Evolutionary conservation across 2,113 vertebrate species (phyloP).

Genomic region (Elachura formosa): DNA sequence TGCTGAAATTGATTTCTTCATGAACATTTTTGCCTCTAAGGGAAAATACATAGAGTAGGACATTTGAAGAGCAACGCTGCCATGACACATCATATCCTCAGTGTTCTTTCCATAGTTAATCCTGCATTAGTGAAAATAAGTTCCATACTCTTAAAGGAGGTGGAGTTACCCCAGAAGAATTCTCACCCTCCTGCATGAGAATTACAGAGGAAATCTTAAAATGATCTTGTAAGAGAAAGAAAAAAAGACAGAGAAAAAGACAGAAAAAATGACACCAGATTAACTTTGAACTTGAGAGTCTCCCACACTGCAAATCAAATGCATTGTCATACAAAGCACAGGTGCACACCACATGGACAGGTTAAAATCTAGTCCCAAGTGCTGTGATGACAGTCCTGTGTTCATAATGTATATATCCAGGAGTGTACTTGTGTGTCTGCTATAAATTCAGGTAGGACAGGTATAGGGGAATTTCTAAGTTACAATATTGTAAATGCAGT

Average conservation of each 20-base stretch:
- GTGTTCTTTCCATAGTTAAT: neutral
- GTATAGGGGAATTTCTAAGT: neutral
- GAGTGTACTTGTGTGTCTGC: slow-evolving; percentile 10
- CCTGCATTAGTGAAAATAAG: neutral
- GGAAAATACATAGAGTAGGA: neutral
- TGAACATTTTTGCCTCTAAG: neutral
- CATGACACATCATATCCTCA: neutral
- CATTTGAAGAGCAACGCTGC: neutral
- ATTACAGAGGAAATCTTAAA: slow-evolving; percentile 24
- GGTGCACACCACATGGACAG: slow-evolving; percentile 58
- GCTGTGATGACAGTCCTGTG: slow-evolving; percentile 37
- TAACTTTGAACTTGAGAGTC: slow-evolving; percentile 50
- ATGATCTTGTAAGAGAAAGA: slow-evolving; percentile 22
- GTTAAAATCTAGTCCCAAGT: slow-evolving; percentile 5
- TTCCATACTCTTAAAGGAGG: slow-evolving; percentile 3
- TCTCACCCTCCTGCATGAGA: neutral
- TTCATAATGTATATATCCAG: slow-evolving; percentile 8
- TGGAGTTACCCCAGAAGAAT: slow-evolving; percentile 22
- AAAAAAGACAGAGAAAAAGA: too few species aligned
- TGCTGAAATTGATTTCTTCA: neutral
- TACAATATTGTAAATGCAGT: neutral
- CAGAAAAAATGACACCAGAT: slow-evolving; percentile 30
- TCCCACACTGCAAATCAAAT: slow-evolving; percentile 50
- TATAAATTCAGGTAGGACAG: neutral
- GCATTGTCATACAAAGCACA: slow-evolving; percentile 39